These are phyloP conservation scores for Galerucella pusilla DNA, from an alignment of 2,888 invertebrate species.

Conservation along the genomic window DNA sequence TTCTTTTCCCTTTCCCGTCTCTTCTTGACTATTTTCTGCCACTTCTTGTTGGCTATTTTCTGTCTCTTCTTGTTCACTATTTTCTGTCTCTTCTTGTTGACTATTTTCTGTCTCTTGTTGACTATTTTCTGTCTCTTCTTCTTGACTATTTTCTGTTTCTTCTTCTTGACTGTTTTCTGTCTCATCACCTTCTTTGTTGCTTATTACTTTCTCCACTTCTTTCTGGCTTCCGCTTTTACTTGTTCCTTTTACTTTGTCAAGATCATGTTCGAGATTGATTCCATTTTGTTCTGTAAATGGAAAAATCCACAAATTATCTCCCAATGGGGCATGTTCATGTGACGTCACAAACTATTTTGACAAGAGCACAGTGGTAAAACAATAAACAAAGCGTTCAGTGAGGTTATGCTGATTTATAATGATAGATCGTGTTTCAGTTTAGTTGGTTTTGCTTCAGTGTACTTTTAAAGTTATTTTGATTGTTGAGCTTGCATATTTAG, in stretches of 20 bases:
- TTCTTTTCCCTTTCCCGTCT: background rate
- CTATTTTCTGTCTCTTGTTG: background rate
- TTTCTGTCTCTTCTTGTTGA: background rate
- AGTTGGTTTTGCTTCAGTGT: too few species aligned
- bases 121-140: background rate
- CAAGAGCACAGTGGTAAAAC: too few species aligned
- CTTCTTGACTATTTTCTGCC: background rate
- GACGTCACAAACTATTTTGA: too few species aligned
- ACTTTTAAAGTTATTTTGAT: too few species aligned
- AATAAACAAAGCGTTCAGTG: too few species aligned
- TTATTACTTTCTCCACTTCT: background rate
- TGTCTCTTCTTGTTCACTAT: slow-evolving; percentile 10
- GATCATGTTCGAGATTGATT: background rate
- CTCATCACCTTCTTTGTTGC: background rate
- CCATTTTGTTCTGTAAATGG: background rate
- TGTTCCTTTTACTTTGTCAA: background rate
- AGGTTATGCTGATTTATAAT: too few species aligned
- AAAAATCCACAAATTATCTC: background rate
- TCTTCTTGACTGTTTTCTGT: slow-evolving; percentile 10
- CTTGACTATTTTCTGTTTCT: slow-evolving; percentile 11
- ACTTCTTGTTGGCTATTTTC: slow-evolving; percentile 3
- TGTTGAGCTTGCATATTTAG: too few species aligned
- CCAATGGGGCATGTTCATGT: too few species aligned
- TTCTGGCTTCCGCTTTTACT: background rate
- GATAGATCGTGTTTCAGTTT: too few species aligned